A percentile compares a stretch with the other conserved stretches of the same genome.
phyloP scores from a whole-genome alignment of 2,113 vertebrate species.

The Vulpes ferrilata region DNA sequence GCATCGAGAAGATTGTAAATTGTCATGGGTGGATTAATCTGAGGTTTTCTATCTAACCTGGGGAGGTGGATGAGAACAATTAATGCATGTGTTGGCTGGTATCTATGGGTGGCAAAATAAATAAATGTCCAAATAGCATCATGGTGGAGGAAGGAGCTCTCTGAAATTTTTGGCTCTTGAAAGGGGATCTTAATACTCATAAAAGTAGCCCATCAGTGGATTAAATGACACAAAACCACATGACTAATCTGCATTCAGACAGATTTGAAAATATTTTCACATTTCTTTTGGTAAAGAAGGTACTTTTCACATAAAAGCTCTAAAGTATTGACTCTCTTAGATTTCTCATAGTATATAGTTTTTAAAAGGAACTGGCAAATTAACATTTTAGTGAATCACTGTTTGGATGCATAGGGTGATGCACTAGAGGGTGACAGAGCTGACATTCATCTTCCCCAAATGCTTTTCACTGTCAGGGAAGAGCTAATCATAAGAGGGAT shows the following conservation, averaged over 20 bases:
- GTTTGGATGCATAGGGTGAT: background rate
- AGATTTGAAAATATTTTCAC: background rate
- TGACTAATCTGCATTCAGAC: background rate
- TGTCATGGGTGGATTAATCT: background rate
- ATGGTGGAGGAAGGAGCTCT: fast-evolving
- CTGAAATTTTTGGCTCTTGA: background rate
- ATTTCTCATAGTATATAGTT: background rate
- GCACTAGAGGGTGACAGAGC: background rate
- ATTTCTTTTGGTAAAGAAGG: background rate
- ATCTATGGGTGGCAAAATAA: background rate
- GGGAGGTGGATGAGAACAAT: background rate
- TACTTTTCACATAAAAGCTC: background rate
- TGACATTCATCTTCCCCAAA: background rate
- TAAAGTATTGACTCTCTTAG: background rate
- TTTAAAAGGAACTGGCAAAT: background rate
- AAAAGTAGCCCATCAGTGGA: background rate
- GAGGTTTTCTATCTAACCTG: background rate
- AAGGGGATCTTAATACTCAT: background rate
- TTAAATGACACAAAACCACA: background rate
- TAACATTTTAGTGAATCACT: background rate
- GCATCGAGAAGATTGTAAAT: background rate
- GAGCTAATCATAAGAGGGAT: background rate
- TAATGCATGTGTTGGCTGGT: background rate
- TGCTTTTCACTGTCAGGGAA: background rate
- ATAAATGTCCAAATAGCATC: background rate